Evolutionary conservation across 2,113 vertebrate genomes (phyloP), one percentile per base, ranked within the genome.

Genomic region (Crotophaga sulcirostris): DNA sequence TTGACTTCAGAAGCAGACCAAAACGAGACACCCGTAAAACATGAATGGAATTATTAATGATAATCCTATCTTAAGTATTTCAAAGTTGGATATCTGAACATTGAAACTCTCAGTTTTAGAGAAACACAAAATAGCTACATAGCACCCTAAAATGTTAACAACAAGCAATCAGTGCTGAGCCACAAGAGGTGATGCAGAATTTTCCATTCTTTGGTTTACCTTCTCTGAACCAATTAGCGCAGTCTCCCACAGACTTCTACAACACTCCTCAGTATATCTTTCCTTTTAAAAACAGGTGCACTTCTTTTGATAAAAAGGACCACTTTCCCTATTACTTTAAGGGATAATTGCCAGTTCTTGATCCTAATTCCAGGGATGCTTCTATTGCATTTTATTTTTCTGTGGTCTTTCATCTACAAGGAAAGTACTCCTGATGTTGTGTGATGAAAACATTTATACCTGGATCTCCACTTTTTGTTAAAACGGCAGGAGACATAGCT

Each of bases 111-210:
- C 9, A 3, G 12, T 38, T 67, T 75, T 6, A 86, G 47, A 70
- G 11, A 47, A 33, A 66, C n/a, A n/a, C n/a, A n/a, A n/a, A n/a
- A n/a, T n/a, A n/a, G n/a, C n/a, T n/a, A n/a, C n/a, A n/a, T n/a
- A n/a, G n/a, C 19, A 66, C 15, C 11, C 20, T 18, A n/a, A 55
- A 81, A 49, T n/a, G 51, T 18, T 47, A 55, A 25, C 7, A 76
- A 26, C 2, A 1, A 19, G 5, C 13, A 81, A 69, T 33, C 34
- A 24, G 5, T 1, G 3, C 6, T 34, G 24, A 87, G 4, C 6
- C 26, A 25, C 23, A 49, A 74, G 51, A 69, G 4, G 4, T 17
- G 7, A 56, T 13, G 13, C 34, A 87, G 29, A 64, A 74, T 56
- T 63, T 72, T 21, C 6, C 13, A 20, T 26, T 19, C 21, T 67